Conservation (phyloP, 1,140 invertebrate genomes). For the Platyscapa corneri region DNA sequence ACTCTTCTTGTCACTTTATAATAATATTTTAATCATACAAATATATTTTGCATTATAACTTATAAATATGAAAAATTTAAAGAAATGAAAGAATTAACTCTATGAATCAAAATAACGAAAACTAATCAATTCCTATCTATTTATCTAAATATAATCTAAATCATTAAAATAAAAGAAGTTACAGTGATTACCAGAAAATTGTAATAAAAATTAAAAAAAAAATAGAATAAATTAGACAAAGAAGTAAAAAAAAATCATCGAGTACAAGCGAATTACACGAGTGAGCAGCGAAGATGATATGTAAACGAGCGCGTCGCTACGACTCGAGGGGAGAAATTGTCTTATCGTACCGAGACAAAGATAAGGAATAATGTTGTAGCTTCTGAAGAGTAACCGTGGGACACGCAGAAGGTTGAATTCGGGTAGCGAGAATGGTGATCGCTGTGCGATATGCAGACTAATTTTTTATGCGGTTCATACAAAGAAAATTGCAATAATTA, state of each 20-base stretch:
- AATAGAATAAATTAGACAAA: not conserved
- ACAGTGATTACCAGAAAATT: not conserved
- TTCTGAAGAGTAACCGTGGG: not conserved
- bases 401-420: not conserved
- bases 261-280: slow-evolving; percentile 52
- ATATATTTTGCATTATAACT: no score
- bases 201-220: not conserved
- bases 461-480: not conserved
- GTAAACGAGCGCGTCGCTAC: not conserved
- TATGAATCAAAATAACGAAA: slow-evolving; percentile 7
- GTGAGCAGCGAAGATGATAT: slow-evolving; percentile 22
- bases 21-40: no score
- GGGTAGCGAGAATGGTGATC: not conserved
- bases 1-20: no score
- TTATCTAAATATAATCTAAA: no score
- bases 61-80: not conserved
- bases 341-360: not conserved
- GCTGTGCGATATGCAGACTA: not conserved
- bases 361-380: not conserved
- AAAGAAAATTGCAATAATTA: not conserved
- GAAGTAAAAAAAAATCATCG: slow-evolving; percentile 52
- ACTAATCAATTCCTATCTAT: not conserved
- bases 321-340: not conserved
- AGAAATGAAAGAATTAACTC: not conserved
- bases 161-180: not conserved